These are phyloP conservation scores for Podarcis cretensis DNA, from an alignment of 2,113 vertebrate genomes.

Conservation along the genomic window DNA sequence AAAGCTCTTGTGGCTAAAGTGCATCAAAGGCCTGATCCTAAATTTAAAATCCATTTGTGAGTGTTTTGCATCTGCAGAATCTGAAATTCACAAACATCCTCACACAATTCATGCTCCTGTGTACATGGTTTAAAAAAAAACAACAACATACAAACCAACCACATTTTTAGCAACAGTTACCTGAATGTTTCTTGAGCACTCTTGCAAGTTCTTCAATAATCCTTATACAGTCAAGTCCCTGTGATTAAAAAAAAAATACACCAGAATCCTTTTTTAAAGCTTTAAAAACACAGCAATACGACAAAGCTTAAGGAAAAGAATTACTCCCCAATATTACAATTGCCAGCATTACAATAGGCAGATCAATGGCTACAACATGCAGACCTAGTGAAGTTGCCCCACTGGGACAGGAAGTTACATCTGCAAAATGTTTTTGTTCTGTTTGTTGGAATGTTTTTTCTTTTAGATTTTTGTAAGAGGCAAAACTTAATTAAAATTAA, in stretches of 20 bases:
- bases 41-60: neutral
- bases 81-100: neutral
- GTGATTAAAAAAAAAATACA: slow-evolving; percentile 38
- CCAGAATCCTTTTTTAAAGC: no score
- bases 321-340: neutral
- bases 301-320: neutral
- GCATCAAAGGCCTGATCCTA: neutral
- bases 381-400: no score
- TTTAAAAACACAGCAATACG: no score
- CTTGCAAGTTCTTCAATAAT: slow-evolving; percentile 91
- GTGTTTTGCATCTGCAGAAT: neutral
- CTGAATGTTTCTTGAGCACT: slow-evolving; percentile 88
- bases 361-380: neutral
- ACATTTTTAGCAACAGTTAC: slow-evolving; percentile 69
- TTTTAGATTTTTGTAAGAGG: no score
- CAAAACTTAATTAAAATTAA: no score
- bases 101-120: neutral
- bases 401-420: no score
- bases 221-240: slow-evolving; percentile 88
- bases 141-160: neutral
- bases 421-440: no score
- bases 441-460: no score
- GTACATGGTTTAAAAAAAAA: neutral
- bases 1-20: neutral
- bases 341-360: no score